Base-by-base conservation (phyloP, 1,140 invertebrate genomes). In the Drosophila ficusphila region DNA sequence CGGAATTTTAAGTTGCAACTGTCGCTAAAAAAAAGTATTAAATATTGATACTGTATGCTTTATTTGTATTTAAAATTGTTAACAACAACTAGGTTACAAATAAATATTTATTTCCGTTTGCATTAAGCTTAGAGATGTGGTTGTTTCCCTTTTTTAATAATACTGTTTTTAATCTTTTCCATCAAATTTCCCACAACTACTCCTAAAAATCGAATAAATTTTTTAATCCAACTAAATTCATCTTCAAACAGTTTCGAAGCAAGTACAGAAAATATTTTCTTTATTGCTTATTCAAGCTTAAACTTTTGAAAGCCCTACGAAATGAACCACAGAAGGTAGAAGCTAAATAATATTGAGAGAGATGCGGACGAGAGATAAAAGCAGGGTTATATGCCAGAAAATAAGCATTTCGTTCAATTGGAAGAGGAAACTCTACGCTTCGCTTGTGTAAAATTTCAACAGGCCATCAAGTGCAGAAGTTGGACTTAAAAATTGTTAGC, bases 381-480 rank as follows among this genome's bases (percentile, higher is more conserved):
- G 3, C 1, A 12, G 6, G 0, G 5, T 1, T 1, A 5, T n/a
- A 7, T 33, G 7, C 6, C 23, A 3, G 12, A 19, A 27, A 47
- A 19, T 19, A 47, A 47, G 12, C 16, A 7, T 21, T 53, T 16
- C 8, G 1, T 29, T 46, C 1, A 4, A 21, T 27, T 27, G 23
- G 8, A 16, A 25, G 16, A 16, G 11, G 14, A 57, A 33, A 52
- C 0, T 7, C 14, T 7, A 18, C 31, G 54, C 48, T 53, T 34
- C 11, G 29, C 21, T 33, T 34, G 29, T 11, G 7, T 25, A 11
- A 5, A 64, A 36, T 64, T 36, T 36, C 23, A 27, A 36, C 60
- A 64, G 60, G 27, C 19, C 21, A 34, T 64, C 54, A 21, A 64
- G 54, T 60, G 34, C 27, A 31, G 12, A 16, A 3, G 11, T 12